Conservation (phyloP, 2,113 vertebrate species). For the Spheniscus mendiculus region DNA sequence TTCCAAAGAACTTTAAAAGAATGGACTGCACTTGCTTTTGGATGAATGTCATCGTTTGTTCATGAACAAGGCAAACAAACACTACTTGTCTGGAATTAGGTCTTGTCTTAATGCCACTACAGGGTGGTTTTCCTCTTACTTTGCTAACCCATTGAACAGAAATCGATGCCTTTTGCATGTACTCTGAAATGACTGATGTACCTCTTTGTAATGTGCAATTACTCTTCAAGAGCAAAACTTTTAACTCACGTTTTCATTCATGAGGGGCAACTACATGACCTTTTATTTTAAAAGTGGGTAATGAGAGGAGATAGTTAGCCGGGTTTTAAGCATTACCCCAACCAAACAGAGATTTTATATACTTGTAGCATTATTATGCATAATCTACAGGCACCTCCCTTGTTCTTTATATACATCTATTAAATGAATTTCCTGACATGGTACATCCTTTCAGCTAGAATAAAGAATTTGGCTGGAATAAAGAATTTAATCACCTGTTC, state of each 20-base stretch:
- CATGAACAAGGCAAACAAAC: not conserved
- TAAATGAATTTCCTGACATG: not conserved
- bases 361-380: not conserved
- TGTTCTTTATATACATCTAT: not conserved
- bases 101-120: not conserved
- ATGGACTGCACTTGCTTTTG: not conserved
- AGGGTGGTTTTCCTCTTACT: not conserved
- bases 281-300: not conserved
- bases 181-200: not conserved
- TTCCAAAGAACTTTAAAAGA: not conserved
- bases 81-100: not conserved
- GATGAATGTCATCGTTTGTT: not conserved
- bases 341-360: not conserved
- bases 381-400: not conserved
- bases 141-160: not conserved
- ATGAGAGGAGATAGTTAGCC: not conserved
- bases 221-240: constrained; percentile 48
- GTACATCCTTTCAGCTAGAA: constrained; percentile 8
- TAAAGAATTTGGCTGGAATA: not conserved
- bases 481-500: not conserved
- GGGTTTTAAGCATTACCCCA: not conserved
- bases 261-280: not conserved
- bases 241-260: not conserved
- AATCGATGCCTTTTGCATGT: not conserved
- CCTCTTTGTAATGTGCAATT: constrained; percentile 64